These are phyloP conservation scores for Tauraco erythrolophus DNA, from an alignment of 2,113 vertebrate species.

Conservation along the genomic window DNA sequence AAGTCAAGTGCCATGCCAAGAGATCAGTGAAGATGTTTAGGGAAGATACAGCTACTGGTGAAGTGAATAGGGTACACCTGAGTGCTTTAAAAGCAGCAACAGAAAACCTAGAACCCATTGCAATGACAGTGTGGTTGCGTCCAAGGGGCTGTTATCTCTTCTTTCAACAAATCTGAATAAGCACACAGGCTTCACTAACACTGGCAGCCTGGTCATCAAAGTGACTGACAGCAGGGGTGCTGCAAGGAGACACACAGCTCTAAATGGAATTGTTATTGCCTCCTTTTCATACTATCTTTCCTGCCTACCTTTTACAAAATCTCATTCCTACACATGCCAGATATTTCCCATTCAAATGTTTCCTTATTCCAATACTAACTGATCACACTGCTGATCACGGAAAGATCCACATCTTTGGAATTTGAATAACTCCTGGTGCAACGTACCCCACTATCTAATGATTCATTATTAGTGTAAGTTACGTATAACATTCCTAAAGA, in stretches of 20 bases:
- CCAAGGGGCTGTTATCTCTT: neutral
- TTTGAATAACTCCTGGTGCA: neutral
- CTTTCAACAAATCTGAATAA: constrained; percentile 1
- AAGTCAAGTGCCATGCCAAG: neutral
- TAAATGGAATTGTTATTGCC: neutral
- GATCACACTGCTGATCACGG: neutral
- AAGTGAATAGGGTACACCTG: neutral
- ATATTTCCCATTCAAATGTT: neutral
- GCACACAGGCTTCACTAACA: neutral
- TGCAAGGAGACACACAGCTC: neutral
- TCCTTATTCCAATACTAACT: neutral
- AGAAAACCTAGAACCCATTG: neutral
- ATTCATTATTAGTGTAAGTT: neutral
- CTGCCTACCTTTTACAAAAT: neutral
- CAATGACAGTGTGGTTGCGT: neutral
- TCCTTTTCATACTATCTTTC: neutral
- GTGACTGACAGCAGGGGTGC: neutral
- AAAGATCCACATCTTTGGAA: neutral
- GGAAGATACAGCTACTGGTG: neutral
- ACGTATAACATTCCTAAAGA: neutral
- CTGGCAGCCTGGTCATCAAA: neutral
- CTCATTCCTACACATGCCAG: neutral
- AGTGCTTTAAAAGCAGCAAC: neutral
- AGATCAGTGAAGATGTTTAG: neutral
- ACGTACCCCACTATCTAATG: neutral